Evolutionary conservation across 92 coral and sea anemone species (phyloP).

Genomic region (Paragorgia papillata): DNA sequence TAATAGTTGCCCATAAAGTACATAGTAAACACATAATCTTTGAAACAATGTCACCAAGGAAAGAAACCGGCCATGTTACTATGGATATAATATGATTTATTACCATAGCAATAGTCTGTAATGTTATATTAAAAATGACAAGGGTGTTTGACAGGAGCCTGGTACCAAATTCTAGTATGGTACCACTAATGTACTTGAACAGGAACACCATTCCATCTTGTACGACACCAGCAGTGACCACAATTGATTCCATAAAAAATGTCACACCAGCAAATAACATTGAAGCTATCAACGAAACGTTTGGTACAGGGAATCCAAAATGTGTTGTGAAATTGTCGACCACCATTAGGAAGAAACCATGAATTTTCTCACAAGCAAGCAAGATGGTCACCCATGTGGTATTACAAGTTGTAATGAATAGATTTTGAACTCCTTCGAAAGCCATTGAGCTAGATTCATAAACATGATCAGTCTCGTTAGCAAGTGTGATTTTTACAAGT

Average conservation of each 20-base stretch:
- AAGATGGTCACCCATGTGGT: conserved; percentile 3
- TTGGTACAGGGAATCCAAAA: conserved; percentile 19
- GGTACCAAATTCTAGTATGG: not conserved
- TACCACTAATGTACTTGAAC: not conserved
- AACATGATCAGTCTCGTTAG: conserved; percentile 38
- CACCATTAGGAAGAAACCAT: not conserved
- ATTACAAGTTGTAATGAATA: conserved; percentile 32
- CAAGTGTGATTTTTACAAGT: conserved; percentile 39
- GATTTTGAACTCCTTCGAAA: conserved; percentile 27
- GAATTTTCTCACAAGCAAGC: not conserved
- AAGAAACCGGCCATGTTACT: conserved; percentile 17
- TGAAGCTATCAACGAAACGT: not conserved
- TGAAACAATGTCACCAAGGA: conserved; percentile 3
- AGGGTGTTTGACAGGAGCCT: not conserved
- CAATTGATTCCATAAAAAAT: conserved; percentile 25
- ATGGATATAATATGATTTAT: not conserved
- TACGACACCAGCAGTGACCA: conserved; percentile 2
- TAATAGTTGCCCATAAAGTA: conserved; percentile 1
- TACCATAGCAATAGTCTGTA: conserved; percentile 14
- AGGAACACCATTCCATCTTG: conserved; percentile 10
- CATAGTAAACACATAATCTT: not conserved
- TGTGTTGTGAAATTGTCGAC: not conserved
- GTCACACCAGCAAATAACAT: not conserved
- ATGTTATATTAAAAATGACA: not conserved
- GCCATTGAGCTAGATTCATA: conserved; percentile 28